These are phyloP conservation scores for Paraplagusia blochii DNA, from an alignment of 2,113 vertebrate species.

Conservation along the genomic window DNA sequence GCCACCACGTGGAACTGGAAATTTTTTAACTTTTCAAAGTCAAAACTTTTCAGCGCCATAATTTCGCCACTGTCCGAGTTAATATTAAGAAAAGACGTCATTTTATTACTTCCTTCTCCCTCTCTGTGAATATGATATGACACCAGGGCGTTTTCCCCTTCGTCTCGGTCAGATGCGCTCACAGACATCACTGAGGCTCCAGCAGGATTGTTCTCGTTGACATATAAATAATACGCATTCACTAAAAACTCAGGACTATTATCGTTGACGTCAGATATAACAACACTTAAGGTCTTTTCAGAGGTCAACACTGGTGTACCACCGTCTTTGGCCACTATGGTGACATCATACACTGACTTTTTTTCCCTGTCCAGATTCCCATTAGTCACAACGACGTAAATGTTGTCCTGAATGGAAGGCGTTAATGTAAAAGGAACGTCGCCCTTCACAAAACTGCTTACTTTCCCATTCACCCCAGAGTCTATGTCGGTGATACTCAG, in stretches of 20 bases:
- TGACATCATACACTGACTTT: slow-evolving; percentile 48
- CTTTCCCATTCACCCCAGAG: slow-evolving; percentile 56
- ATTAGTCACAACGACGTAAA: slow-evolving; percentile 52
- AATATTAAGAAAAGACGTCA: slow-evolving; percentile 42
- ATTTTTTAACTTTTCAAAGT: slow-evolving; percentile 49
- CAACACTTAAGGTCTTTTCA: slow-evolving; percentile 34
- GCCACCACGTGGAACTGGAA: too few species aligned
- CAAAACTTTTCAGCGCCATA: slow-evolving; percentile 42
- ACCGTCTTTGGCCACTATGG: slow-evolving; percentile 50
- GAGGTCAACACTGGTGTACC: slow-evolving; percentile 38
- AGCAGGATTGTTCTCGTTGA: slow-evolving; percentile 19
- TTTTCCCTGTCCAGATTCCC: slow-evolving; percentile 58
- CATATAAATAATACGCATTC: slow-evolving; percentile 50
- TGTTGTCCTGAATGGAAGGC: slow-evolving; percentile 46
- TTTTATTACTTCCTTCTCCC: rapidly evolving
- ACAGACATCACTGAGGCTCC: slow-evolving; percentile 49
- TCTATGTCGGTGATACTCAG: slow-evolving; percentile 53
- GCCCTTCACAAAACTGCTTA: slow-evolving; percentile 35
- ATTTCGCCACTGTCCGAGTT: slow-evolving; percentile 49
- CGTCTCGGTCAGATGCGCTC: slow-evolving; percentile 54
- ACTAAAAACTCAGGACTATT: slow-evolving; percentile 58
- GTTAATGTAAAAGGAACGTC: slow-evolving; percentile 41
- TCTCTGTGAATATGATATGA: slow-evolving; percentile 54
- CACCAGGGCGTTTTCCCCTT: slow-evolving; percentile 42
- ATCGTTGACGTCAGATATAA: slow-evolving; percentile 63